phyloP scores from a whole-genome alignment of 1,140 invertebrate species.

The Drosophila bocqueti region DNA sequence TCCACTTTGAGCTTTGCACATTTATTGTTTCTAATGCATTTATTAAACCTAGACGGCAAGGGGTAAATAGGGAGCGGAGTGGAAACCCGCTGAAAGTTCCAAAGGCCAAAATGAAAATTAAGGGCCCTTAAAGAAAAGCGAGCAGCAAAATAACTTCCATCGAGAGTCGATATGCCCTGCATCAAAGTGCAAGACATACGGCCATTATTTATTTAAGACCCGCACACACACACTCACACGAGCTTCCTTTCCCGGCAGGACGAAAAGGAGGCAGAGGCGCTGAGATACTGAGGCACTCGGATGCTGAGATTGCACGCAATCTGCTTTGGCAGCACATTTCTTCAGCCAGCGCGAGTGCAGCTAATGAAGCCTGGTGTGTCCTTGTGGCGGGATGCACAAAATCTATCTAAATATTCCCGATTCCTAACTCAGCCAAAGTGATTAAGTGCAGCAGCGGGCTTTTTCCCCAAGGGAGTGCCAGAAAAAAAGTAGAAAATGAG shows the following conservation, averaged over 20 bases:
- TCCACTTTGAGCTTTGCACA: constrained; percentile 61
- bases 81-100: constrained; percentile 7
- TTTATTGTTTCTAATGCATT: constrained; percentile 73
- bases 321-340: constrained; percentile 76
- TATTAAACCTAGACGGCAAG: constrained; percentile 16
- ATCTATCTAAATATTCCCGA: constrained; percentile 47
- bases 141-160: constrained; percentile 40
- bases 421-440: constrained; percentile 31
- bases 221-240: constrained; percentile 14
- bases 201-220: constrained; percentile 77
- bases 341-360: constrained; percentile 45
- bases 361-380: constrained; percentile 70
- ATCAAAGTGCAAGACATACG: constrained; percentile 63
- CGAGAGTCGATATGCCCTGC: constrained; percentile 36
- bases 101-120: constrained; percentile 44
- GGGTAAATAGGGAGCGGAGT: constrained; percentile 9
- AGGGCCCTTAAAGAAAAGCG: constrained; percentile 46
- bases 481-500: constrained; percentile 11
- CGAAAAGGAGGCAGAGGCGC: neutral
- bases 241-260: constrained; percentile 33
- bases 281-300: constrained; percentile 47
- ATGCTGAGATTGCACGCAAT: constrained; percentile 80
- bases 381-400: constrained; percentile 25
- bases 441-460: constrained; percentile 24
- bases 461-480: constrained; percentile 32